phyloP scores from a whole-genome alignment of 1,140 invertebrate genomes.

The Hypothenemus hampei region DNA sequence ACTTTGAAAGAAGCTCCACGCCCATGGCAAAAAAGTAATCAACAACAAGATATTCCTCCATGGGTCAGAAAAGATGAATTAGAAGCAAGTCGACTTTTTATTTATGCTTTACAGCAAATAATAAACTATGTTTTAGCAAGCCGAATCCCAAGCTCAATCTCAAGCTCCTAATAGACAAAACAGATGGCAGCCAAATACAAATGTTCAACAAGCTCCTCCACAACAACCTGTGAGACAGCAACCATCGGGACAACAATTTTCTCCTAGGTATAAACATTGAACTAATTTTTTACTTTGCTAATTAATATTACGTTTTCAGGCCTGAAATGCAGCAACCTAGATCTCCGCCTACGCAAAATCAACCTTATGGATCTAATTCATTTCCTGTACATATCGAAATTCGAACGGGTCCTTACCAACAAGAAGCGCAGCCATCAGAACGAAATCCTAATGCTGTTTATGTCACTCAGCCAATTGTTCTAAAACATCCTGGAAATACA shows the following conservation, averaged over 20 bases:
- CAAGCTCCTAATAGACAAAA: slow-evolving; percentile 12
- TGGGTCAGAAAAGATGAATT: slow-evolving; percentile 36
- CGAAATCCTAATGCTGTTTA: slow-evolving; percentile 36
- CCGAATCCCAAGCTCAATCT: neutral
- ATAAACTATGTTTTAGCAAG: neutral
- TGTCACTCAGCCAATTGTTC: slow-evolving; percentile 38
- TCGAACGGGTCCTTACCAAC: slow-evolving; percentile 22
- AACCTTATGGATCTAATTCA: slow-evolving; percentile 11
- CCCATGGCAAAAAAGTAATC: slow-evolving; percentile 41
- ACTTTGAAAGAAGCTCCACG: slow-evolving; percentile 42
- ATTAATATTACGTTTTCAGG: neutral
- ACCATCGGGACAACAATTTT: slow-evolving; percentile 31
- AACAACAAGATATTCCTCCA: slow-evolving; percentile 36
- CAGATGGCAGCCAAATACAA: slow-evolving; percentile 25
- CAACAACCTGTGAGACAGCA: slow-evolving; percentile 15
- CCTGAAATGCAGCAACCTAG: slow-evolving; percentile 28
- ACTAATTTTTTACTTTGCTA: neutral
- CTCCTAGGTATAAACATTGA: slow-evolving; percentile 10
- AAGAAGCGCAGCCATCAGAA: slow-evolving; percentile 18
- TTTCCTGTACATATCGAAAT: slow-evolving; percentile 29
- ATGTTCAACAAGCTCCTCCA: slow-evolving; percentile 1
- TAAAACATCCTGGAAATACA: slow-evolving; percentile 36
- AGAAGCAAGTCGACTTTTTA: slow-evolving; percentile 12
- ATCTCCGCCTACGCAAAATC: slow-evolving; percentile 17
- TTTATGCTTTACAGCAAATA: no score